Base-by-base conservation (phyloP, 2,797 vertebrate species). In the Cyclopterus lumpus region DNA sequence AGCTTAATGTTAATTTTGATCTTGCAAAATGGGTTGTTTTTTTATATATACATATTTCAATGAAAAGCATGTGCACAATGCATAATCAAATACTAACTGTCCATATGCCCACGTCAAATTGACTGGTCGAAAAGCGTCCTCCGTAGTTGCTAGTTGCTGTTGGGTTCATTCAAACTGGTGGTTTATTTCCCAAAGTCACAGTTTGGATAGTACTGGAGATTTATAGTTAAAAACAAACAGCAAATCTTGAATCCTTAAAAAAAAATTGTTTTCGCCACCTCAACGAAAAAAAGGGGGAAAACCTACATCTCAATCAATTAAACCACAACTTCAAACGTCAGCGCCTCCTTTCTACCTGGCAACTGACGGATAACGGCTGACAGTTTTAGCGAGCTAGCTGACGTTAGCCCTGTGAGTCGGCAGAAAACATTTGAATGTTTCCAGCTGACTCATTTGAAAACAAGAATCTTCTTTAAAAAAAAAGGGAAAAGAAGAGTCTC, bases 31-130 rank as follows among this genome's bases (percentile, higher is more conserved):
- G 7, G 8, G 6, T 38, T 38, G 38, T 3, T 38, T 38, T 11
- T 38, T 11, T 38, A 38, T 75, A 51, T 75, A 51, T 32, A 61
- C 36, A 63, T 26, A 53, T 60, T 63, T 44, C 8, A 40, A 40
- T 40, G 11, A 57, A 57, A 48, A 48, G 12, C 34, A 59, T 59
- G 28, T 48, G 24, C 7, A 48, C 18, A 44, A 28, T 60, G 51
- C 59, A 22, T 7, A 16, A 22, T 64, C 38, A 72, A 30, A 49
- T 14, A 32, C 8, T 14, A 53, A 53, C 51, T 14, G 15, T 15
- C 22, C 51, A 15, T 18, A 24, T 32, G 54, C 4, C 26, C 15
- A 15, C 4, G 3, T 7, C 26, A 51, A 14, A 53, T 12, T 53
- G 22, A 24, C 4, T 5, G 10, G 12, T 53, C 4, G n/a, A 49